Conservation (phyloP, 2,888 invertebrate genomes). For the Ectobius pallidus region DNA sequence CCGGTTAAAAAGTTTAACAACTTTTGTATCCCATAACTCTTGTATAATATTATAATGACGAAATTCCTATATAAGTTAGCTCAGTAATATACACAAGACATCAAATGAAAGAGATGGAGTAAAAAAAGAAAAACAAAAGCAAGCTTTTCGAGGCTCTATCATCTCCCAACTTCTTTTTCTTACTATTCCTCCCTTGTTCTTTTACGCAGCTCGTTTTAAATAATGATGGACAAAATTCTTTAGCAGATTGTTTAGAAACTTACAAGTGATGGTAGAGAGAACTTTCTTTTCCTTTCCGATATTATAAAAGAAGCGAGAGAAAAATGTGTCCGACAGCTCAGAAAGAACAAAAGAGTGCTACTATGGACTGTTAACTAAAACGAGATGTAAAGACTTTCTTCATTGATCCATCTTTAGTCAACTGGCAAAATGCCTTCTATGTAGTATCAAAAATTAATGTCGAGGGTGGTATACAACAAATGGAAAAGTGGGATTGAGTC, state of each 20-base stretch:
- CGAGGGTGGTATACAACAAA: not conserved
- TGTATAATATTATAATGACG: constrained; percentile 51
- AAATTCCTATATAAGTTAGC: constrained; percentile 54
- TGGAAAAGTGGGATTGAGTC: not conserved
- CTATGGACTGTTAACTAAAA: not conserved
- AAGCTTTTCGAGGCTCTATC: constrained; percentile 35
- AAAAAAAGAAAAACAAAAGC: constrained; percentile 36
- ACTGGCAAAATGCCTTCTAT: constrained; percentile 10
- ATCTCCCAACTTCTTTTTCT: constrained; percentile 15
- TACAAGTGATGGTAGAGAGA: constrained; percentile 25
- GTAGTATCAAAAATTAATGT: constrained; percentile 1
- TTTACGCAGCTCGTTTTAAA: constrained; percentile 41
- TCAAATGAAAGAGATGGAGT: constrained; percentile 24
- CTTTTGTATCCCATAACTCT: constrained; percentile 43
- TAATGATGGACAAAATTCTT: constrained; percentile 42
- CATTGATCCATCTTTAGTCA: constrained; percentile 10
- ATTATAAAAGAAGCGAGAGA: constrained; percentile 13
- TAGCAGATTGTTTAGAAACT: constrained; percentile 40
- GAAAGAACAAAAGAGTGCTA: constrained; percentile 13
- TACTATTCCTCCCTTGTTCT: constrained; percentile 22
- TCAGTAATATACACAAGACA: constrained; percentile 41
- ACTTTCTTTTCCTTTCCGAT: constrained; percentile 16
- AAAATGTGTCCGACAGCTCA: constrained; percentile 1
- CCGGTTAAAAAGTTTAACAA: constrained; percentile 43
- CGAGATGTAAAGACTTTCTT: not conserved